phyloP scores from a whole-genome alignment of 1,140 invertebrate species.

The Condylostylus longicornis region DNA sequence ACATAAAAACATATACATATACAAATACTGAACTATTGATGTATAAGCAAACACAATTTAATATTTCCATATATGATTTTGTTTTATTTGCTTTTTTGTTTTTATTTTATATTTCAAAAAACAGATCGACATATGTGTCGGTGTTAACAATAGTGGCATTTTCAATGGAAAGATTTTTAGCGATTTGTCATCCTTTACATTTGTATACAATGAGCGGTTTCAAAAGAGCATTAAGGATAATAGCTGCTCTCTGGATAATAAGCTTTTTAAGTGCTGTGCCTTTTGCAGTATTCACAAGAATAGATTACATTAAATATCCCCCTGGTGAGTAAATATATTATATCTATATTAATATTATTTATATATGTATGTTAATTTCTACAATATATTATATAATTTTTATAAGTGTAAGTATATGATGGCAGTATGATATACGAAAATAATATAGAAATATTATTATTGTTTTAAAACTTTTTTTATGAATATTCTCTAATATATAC shows the following conservation, averaged over 20 bases:
- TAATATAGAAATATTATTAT: too few species aligned
- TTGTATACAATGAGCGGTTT: slow-evolving; percentile 65
- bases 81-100: neutral
- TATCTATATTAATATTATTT: neutral
- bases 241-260: slow-evolving; percentile 61
- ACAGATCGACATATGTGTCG: slow-evolving; percentile 72
- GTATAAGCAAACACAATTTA: too few species aligned
- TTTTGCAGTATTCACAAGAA: slow-evolving; percentile 52
- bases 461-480: too few species aligned
- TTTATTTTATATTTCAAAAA: neutral
- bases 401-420: too few species aligned
- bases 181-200: slow-evolving; percentile 79
- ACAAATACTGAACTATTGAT: too few species aligned
- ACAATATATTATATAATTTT: too few species aligned
- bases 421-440: too few species aligned
- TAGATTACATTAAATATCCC: slow-evolving; percentile 57
- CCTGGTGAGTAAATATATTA: slow-evolving; percentile 35
- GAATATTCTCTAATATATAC: too few species aligned
- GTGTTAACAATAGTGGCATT: slow-evolving; percentile 83
- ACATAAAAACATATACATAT: too few species aligned
- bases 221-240: slow-evolving; percentile 63
- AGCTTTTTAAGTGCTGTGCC: slow-evolving; percentile 63
- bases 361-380: slow-evolving; percentile 1
- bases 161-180: slow-evolving; percentile 73
- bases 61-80: too few species aligned